Conservation (phyloP, 2,113 vertebrate species). For the Onychorhynchus coronatus region DNA sequence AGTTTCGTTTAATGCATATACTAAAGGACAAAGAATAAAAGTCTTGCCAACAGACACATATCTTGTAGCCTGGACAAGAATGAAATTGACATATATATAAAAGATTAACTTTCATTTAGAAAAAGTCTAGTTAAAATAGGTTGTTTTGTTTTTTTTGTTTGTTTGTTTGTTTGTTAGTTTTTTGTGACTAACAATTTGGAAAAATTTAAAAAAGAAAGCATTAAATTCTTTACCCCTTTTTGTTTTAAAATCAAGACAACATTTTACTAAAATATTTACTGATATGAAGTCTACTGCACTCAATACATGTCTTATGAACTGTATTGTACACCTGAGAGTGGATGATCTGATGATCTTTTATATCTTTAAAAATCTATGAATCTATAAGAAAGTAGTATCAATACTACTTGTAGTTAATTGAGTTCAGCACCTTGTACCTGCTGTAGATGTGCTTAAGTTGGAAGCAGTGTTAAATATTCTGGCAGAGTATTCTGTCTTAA, state of each 20-base stretch:
- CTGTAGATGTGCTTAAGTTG: not conserved
- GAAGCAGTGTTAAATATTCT: not conserved
- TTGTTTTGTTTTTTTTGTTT: not conserved
- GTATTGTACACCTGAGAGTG: not conserved
- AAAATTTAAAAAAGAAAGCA: not conserved
- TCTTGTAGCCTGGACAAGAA: not conserved
- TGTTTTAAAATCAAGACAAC: not conserved
- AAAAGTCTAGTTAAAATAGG: not conserved
- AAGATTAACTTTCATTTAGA: not conserved
- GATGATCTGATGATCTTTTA: not conserved
- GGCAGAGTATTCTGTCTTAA: not conserved
- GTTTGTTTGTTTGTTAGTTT: too few relatives aligned
- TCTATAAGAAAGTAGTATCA: not conserved
- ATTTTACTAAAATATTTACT: not conserved
- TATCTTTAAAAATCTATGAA: not conserved
- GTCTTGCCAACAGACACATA: not conserved
- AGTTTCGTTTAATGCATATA: not conserved
- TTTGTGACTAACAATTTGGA: not conserved
- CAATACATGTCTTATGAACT: fast-evolving
- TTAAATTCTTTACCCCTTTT: not conserved
- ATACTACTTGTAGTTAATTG: not conserved
- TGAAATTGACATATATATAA: not conserved
- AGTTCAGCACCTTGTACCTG: not conserved
- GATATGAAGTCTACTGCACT: not conserved
- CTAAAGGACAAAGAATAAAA: not conserved